Percentiles rank a stretch among this genome's conserved stretches.
These are phyloP conservation scores for Fragum fragum DNA, from an alignment of 2,888 invertebrate genomes.

Conservation along the genomic window DNA sequence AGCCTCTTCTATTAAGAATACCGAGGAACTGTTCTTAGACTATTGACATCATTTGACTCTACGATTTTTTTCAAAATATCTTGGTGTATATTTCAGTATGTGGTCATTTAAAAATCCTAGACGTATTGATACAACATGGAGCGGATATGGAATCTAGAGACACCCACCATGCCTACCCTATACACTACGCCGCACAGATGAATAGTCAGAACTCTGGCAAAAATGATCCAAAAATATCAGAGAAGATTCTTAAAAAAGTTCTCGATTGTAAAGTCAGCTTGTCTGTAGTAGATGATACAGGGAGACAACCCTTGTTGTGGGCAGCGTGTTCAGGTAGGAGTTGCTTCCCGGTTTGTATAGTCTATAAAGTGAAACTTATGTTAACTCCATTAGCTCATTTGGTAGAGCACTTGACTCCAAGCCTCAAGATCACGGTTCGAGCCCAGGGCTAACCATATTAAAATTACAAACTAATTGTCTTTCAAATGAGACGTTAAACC, in stretches of 20 bases:
- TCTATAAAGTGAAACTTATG: no score
- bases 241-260: constrained; percentile 93
- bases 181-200: constrained; percentile 99
- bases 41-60: no score
- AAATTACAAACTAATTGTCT: no score
- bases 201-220: constrained; percentile 91
- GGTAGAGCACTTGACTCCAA: no score
- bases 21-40: no score
- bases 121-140: constrained; percentile 93
- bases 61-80: no score
- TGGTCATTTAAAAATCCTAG: constrained; percentile 95
- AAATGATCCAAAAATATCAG: constrained; percentile 87
- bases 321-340: constrained; percentile 97
- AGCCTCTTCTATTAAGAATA: no score
- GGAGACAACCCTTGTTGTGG: constrained; percentile 98
- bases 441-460: no score
- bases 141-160: constrained; percentile 96
- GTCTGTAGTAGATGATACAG: constrained; percentile 96
- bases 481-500: no score
- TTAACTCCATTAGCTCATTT: no score
- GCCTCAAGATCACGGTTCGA: no score
- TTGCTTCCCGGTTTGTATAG: no score
- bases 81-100: constrained; percentile 90
- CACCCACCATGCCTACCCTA: constrained; percentile 97
- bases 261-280: constrained; percentile 92